Evolutionary conservation across 2,888 invertebrate species (phyloP).

Genomic region (Lasioglossum morio): DNA sequence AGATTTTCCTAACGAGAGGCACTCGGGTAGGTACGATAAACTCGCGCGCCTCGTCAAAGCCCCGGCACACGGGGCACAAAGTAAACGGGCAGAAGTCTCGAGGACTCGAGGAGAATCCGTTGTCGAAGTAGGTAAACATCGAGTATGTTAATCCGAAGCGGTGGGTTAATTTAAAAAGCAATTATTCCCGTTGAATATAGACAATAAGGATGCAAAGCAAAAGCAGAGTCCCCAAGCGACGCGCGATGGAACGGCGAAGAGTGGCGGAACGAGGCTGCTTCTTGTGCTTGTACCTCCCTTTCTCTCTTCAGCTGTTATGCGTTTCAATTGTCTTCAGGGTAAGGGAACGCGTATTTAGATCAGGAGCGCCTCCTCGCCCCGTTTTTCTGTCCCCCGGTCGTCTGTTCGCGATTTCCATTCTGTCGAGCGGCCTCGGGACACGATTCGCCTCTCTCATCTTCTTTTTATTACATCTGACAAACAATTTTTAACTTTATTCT

Average conservation of each 20-base stretch:
- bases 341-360: constrained; percentile 64
- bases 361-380: constrained; percentile 17
- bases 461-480: not conserved
- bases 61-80: not conserved
- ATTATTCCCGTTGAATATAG: constrained; percentile 73
- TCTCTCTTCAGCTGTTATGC: constrained; percentile 37
- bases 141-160: constrained; percentile 71
- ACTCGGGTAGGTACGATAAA: not conserved
- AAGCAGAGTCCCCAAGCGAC: constrained; percentile 9
- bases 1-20: not conserved
- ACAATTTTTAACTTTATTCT: not conserved
- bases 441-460: not conserved
- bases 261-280: not conserved
- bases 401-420: constrained; percentile 49
- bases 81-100: constrained; percentile 16
- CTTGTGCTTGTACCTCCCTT: not conserved
- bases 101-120: not conserved
- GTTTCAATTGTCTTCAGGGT: constrained; percentile 60
- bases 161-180: constrained; percentile 77
- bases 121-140: constrained; percentile 41
- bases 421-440: constrained; percentile 24
- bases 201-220: constrained; percentile 67
- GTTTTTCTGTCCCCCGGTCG: not conserved
- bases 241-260: constrained; percentile 11
- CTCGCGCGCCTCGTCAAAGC: not conserved